Percentiles rank a stretch among this genome's conserved stretches.
These are phyloP conservation scores for Eupithecia inturbata DNA, from an alignment of 2,888 invertebrate genomes.

Conservation along the genomic window DNA sequence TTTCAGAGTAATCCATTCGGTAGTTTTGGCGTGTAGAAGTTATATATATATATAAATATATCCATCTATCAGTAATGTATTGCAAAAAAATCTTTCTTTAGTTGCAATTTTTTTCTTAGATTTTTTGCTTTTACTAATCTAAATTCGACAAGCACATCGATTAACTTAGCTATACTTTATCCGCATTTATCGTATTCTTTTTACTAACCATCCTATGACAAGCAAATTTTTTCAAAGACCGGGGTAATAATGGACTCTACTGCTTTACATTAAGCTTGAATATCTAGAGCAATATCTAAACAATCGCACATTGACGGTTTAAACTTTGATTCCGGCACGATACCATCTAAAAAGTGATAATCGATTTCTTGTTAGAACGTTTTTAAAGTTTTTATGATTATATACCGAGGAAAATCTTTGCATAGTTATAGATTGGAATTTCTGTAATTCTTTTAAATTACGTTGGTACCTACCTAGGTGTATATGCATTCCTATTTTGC, in stretches of 20 bases:
- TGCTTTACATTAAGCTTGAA: conserved; percentile 29
- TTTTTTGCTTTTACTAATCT: background rate
- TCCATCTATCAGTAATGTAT: background rate
- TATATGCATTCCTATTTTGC: background rate
- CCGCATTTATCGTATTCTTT: conserved; percentile 45
- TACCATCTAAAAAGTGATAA: conserved; percentile 61
- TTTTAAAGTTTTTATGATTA: conserved; percentile 35
- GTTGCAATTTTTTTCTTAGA: background rate
- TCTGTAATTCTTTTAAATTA: background rate
- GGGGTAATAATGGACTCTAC: conserved; percentile 27
- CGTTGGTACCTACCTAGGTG: background rate
- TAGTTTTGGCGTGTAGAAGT: background rate
- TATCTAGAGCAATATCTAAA: conserved; percentile 22
- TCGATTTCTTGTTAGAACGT: conserved; percentile 68
- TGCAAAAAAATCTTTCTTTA: background rate
- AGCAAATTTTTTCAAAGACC: conserved; percentile 62
- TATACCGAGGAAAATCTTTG: background rate
- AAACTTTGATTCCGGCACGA: conserved; percentile 56
- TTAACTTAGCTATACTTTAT: conserved; percentile 27
- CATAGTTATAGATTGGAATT: conserved; percentile 5
- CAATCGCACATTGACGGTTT: conserved; percentile 21
- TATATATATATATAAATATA: background rate
- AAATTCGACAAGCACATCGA: background rate
- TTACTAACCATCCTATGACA: conserved; percentile 69
- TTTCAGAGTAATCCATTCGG: background rate